A percentile compares a stretch with the other conserved stretches of the same genome.
Conservation (phyloP, 2,888 invertebrate genomes). For the Rhopalosiphum nymphaeae region DNA sequence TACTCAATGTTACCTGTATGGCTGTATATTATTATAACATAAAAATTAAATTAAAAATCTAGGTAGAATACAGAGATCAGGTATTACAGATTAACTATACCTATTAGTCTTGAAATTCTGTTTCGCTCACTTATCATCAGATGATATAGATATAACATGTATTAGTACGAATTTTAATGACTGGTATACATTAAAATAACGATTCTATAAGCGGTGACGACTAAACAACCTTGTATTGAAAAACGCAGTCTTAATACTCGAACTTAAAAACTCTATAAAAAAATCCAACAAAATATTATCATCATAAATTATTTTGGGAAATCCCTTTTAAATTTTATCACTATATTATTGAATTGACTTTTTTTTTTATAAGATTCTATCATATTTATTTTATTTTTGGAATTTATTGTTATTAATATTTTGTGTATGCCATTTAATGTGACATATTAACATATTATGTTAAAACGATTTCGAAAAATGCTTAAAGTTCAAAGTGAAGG, state of each 20-base stretch:
- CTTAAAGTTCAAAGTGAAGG: not conserved
- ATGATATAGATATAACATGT: not conserved
- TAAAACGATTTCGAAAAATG: not conserved
- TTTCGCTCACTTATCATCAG: not conserved
- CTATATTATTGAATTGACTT: not conserved
- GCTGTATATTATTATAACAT: not conserved
- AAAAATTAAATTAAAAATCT: not conserved
- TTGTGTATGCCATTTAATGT: not conserved
- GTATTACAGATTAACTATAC: not conserved
- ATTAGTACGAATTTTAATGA: not conserved
- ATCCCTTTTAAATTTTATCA: not conserved
- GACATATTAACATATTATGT: not conserved
- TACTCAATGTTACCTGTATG: not conserved
- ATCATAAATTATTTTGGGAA: not conserved
- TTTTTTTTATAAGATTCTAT: no score
- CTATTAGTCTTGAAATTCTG: not conserved
- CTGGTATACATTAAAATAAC: not conserved
- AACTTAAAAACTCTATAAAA: not conserved
- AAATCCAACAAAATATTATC: not conserved
- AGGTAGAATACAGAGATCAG: not conserved
- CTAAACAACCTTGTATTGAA: not conserved
- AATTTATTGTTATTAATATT: not conserved
- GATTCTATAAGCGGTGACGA: not conserved
- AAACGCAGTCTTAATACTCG: not conserved
- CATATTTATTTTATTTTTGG: not conserved